phyloP scores from a whole-genome alignment of 1,140 invertebrate species.

The Gyrodactylus salaris region DNA sequence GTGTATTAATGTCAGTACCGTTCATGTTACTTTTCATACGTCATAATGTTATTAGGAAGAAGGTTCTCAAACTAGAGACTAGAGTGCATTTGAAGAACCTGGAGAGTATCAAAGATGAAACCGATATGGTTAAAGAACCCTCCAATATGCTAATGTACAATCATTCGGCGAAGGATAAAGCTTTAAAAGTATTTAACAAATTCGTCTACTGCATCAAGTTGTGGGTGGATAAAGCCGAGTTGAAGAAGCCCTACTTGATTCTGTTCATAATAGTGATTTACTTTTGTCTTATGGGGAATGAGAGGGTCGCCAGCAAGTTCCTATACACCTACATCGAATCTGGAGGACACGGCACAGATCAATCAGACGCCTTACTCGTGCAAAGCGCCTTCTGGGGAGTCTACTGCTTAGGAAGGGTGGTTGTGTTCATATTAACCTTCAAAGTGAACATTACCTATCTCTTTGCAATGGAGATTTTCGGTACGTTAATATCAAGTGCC shows the following conservation, averaged over 20 bases:
- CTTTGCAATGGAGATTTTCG: background rate
- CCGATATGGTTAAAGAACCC: background rate
- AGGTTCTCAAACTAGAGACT: background rate
- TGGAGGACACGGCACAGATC: background rate
- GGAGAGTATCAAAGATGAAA: background rate
- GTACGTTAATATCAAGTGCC: background rate
- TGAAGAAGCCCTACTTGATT: background rate
- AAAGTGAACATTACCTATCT: background rate
- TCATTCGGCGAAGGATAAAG: too few species aligned
- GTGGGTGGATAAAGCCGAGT: background rate
- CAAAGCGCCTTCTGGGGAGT: background rate
- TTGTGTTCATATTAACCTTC: background rate
- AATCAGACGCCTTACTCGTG: background rate
- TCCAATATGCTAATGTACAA: background rate
- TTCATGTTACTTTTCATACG: background rate
- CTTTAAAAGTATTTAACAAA: background rate
- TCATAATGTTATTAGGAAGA: background rate
- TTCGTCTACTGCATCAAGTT: background rate
- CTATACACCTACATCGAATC: background rate
- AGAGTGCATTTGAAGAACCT: background rate
- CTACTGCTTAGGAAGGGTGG: background rate
- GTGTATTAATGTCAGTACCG: background rate
- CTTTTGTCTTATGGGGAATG: conserved; percentile 2
- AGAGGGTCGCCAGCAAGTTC: conserved; percentile 1
- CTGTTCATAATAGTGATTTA: background rate